Evolutionary conservation across 64 coral and sea anemone species (phyloP).

Genomic region (Acropora yongei): DNA sequence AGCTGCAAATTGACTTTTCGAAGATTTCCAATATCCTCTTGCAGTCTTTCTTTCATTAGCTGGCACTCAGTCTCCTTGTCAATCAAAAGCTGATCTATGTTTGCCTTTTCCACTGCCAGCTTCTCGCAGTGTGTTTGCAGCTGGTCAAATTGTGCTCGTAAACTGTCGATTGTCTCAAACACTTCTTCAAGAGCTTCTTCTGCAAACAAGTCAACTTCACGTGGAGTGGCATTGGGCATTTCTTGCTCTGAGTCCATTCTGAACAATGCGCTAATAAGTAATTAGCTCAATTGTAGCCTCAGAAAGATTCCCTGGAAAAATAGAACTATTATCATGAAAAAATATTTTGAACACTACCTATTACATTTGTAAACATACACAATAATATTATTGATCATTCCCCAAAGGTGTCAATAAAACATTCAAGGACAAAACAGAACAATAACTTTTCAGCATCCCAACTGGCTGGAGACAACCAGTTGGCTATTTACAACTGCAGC

Average conservation of each 20-base stretch:
- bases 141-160: constrained; percentile 80
- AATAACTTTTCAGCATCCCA: too few species aligned
- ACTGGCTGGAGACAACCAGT: too few species aligned
- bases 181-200: constrained; percentile 91
- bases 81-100: constrained; percentile 73
- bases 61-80: constrained; percentile 79
- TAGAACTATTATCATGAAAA: not conserved
- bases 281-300: not conserved
- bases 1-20: constrained; percentile 84
- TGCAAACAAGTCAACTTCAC: constrained; percentile 87
- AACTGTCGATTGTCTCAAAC: constrained; percentile 77
- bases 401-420: not conserved
- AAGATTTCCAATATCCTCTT: constrained; percentile 73
- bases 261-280: not conserved
- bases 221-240: constrained; percentile 39
- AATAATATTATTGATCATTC: not conserved
- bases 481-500: too few species aligned
- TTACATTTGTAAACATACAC: not conserved
- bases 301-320: not conserved
- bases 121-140: constrained; percentile 90
- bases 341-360: not conserved
- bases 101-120: constrained; percentile 65
- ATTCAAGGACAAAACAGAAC: too few species aligned
- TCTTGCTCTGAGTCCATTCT: constrained; percentile 27
- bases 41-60: constrained; percentile 30